Percentiles rank a stretch among this genome's conserved stretches.
Evolutionary conservation across 2,797 vertebrate genomes (phyloP).

Genomic region (Sternotherus odoratus): DNA sequence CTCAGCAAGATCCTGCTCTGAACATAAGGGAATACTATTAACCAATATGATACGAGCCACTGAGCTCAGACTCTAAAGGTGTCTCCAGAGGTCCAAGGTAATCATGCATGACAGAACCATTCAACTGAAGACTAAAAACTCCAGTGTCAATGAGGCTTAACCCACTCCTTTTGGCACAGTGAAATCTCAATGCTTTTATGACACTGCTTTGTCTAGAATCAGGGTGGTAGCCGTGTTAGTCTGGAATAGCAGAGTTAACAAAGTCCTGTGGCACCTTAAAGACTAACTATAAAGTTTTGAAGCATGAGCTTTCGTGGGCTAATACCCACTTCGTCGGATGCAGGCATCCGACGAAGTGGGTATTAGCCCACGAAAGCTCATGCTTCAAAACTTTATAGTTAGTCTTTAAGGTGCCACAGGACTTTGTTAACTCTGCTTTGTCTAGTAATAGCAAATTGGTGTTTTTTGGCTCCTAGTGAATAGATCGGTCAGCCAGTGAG

Average conservation of each 20-base stretch:
- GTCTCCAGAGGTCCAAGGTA: neutral
- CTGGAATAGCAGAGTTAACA: too few relatives aligned
- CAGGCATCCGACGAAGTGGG: too few relatives aligned
- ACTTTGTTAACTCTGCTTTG: too few relatives aligned
- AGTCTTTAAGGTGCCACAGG: too few relatives aligned
- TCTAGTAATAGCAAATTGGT: rapidly evolving
- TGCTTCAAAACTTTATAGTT: too few relatives aligned
- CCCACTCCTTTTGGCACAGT: neutral
- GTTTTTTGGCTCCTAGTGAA: neutral
- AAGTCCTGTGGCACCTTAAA: too few relatives aligned
- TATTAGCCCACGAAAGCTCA: too few relatives aligned
- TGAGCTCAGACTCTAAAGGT: neutral
- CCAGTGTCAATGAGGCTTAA: rapidly evolving
- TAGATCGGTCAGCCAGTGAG: neutral
- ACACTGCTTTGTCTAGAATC: neutral
- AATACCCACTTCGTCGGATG: too few relatives aligned
- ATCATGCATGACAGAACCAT: rapidly evolving
- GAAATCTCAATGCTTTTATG: neutral
- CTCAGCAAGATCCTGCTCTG: neutral
- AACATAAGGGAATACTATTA: rapidly evolving
- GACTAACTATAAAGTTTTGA: too few relatives aligned
- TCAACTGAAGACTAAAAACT: neutral
- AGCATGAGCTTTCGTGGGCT: too few relatives aligned
- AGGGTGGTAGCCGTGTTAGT: too few relatives aligned
- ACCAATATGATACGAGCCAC: rapidly evolving